Evolutionary conservation across 1,140 invertebrate genomes (phyloP), one percentile per base, ranked within the genome.

Genomic region (Camponotus pennsylvanicus): DNA sequence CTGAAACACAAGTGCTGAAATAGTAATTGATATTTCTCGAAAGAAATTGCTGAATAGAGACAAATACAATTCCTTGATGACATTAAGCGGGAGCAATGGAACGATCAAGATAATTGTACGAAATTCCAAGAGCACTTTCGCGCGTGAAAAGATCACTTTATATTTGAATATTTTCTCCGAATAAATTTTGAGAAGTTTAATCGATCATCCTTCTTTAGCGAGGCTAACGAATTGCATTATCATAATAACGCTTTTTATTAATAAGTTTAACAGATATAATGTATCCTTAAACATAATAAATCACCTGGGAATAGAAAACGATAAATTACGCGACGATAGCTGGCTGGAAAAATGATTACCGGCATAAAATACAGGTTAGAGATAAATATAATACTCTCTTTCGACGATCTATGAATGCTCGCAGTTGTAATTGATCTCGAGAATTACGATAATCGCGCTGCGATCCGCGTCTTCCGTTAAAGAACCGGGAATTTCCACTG

Each of bases 401-500:
- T 9, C 11, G 13, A 59, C 11, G 15, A 61, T 42, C 73, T 45
- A 42, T 32, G n/a, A 57, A 61, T 63, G 15, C 11, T 27, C 66
- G 37, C 49, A 4, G 64, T 8, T 37, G 11, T 32, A 57, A 49
- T 61, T 42, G 69, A 75, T 83, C 32, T 40, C 55, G 55, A 34
- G 37, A 83, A 83, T 45, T 37, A 37, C 59, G 57, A 34, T 73
- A 82, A 82, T 82, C 67, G 52, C 49, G 15, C 13, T 37, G 55
- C 42, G 55, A 61, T 52, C 55, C 40, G 69, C 40, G 57, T 45
- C 71, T 45, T 73, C 27, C 42, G 55, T 55, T 61, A 83, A 83
- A 75, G 55, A 61, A 57, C 69, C 42, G 37, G 27, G 55, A 82
- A 82, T 73, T 69, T 59, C 69, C 79, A 32, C 69, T 21, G 69